A percentile compares a stretch with the other conserved stretches of the same genome.
These are phyloP conservation scores for Xenopus tropicalis DNA, from an alignment of 2,113 vertebrate species.

Conservation along the genomic window DNA sequence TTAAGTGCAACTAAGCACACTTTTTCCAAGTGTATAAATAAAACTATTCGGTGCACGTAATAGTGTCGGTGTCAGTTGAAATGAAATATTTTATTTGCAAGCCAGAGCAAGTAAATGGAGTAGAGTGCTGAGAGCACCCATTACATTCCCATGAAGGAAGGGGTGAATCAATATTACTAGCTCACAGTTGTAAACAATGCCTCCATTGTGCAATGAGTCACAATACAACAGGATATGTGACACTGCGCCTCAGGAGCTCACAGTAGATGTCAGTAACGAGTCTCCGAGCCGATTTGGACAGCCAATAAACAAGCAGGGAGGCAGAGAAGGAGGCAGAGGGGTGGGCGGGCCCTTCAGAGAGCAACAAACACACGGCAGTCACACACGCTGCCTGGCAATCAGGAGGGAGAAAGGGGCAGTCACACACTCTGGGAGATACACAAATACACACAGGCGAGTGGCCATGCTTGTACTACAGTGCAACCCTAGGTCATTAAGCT, in stretches of 20 bases:
- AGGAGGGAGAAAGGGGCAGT: neutral
- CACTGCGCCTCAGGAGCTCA: neutral
- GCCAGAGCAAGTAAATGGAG: neutral
- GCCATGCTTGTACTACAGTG: neutral
- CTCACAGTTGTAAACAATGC: slow-evolving; percentile 9
- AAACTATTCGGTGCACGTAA: no score
- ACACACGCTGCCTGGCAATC: neutral
- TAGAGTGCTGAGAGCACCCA: neutral
- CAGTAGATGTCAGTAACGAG: slow-evolving; percentile 38
- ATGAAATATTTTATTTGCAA: neutral
- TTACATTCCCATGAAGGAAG: neutral
- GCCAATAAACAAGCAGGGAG: slow-evolving; percentile 17
- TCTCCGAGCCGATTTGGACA: neutral
- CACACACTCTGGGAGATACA: slow-evolving; percentile 10
- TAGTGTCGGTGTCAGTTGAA: neutral
- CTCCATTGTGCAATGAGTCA: neutral
- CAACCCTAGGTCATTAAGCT: neutral
- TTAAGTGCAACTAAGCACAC: no score
- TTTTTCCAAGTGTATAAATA: no score
- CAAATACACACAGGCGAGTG: slow-evolving; percentile 9
- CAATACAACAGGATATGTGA: slow-evolving; percentile 1
- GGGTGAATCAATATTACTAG: slow-evolving; percentile 14
- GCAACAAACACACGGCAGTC: slow-evolving; percentile 19
- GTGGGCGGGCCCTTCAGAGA: slow-evolving; percentile 30
- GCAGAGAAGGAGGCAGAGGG: slow-evolving; percentile 4